Evolutionary conservation across 2,113 vertebrate genomes (phyloP), one percentile per base, ranked within the genome.

Genomic region (Hippocampus comes): DNA sequence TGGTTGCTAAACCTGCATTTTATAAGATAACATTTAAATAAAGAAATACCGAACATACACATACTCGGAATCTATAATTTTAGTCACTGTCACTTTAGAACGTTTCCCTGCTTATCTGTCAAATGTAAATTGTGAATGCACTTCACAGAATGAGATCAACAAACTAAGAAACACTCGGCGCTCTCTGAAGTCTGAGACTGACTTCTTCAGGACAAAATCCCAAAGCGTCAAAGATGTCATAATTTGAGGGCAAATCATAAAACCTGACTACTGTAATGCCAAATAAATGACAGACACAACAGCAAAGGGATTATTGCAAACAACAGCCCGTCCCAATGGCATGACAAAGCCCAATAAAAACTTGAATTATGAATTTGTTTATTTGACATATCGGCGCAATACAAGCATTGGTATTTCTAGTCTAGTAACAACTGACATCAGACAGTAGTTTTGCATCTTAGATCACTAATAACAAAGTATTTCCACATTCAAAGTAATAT

Each of bases 1-100:
- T 42, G 57, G 73, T 64, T 11, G 17, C 78, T 80, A 67, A 82
- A 77, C 67, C 67, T 65, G 67, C 66, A 74, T 82, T 9, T 68
- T 53, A 76, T 64, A 78, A 69, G 63, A 78, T 41, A 68, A 71
- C 66, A 75, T 77, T 75, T 78, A 71, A 86, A 81, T 65, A 21
- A 25, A 15, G 53, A 38, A 53, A 25, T 5, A 38, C 34, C 18
- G 10, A 21, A 20, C 4, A 51, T 0, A 51, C 18, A 20, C 17
- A 51, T 21, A 1, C 18, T 55, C 64, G 63, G 63, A 7, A 9
- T n/a, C 2, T 46, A 38, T 63, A 42, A n/a, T 43, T 67, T 57
- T 0, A 63, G 60, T 73, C 53, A 21, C 20, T 34, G 34, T 70
- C 61, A 43, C 30, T 66, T 59, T 38, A 70, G 27, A 42, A 25